phyloP scores from a whole-genome alignment of 2,888 invertebrate species.

The Neoaliturus tenellus region DNA sequence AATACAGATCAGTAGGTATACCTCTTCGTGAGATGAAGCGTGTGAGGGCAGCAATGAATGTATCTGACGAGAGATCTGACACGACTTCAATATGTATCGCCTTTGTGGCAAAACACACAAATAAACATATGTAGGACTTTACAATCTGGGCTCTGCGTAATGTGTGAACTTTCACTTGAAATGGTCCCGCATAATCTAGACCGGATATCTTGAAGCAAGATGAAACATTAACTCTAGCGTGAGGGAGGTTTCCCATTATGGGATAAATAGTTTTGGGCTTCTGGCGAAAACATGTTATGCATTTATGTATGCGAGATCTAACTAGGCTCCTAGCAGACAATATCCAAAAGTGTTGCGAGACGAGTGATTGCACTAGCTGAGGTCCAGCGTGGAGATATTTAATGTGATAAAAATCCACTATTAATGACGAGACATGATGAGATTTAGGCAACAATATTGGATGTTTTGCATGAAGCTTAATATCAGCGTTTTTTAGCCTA shows the following conservation, averaged over 20 bases:
- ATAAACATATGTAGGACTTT: no score
- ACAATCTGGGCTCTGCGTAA: no score
- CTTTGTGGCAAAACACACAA: no score
- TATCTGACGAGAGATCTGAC: no score
- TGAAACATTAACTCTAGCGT: slow-evolving; percentile 4
- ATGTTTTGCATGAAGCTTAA: no score
- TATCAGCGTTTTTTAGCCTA: no score
- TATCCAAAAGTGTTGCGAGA: slow-evolving; percentile 62
- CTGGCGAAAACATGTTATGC: slow-evolving; percentile 60
- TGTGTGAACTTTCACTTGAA: slow-evolving; percentile 46
- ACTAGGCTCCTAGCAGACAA: slow-evolving; percentile 60
- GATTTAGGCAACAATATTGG: no score
- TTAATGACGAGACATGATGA: no score
- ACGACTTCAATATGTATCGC: no score
- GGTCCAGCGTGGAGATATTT: slow-evolving; percentile 60
- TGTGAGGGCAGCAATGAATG: no score
- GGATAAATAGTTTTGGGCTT: slow-evolving; percentile 29
- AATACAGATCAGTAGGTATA: no score
- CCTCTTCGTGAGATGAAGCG: no score
- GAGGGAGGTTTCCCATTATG: slow-evolving; percentile 48
- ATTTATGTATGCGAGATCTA: slow-evolving; percentile 57
- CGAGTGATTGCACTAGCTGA: slow-evolving; percentile 56
- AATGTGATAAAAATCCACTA: slow-evolving; percentile 60
- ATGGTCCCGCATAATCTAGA: slow-evolving; percentile 33
- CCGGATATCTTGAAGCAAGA: slow-evolving; percentile 31